These are phyloP conservation scores for Rhizomys pruinosus DNA, from an alignment of 2,113 vertebrate genomes.

Conservation along the genomic window DNA sequence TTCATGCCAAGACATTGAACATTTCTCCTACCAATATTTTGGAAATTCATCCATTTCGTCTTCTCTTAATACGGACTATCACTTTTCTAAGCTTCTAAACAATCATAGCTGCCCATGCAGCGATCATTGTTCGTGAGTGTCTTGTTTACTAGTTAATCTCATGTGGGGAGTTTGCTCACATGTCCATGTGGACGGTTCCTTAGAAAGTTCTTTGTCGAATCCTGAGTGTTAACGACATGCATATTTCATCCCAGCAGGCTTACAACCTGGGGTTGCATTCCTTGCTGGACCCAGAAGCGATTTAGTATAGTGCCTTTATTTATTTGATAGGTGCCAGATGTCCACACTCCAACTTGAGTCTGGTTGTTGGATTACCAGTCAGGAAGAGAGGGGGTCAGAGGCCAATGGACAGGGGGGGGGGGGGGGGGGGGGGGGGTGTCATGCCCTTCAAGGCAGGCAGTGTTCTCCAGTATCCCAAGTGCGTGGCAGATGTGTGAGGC, in stretches of 20 bases:
- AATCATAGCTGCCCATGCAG: neutral
- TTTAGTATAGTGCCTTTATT: neutral
- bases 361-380: neutral
- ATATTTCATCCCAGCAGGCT: neutral
- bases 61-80: neutral
- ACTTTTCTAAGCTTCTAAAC: neutral
- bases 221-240: neutral
- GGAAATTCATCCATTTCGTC: neutral
- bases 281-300: neutral
- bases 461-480: neutral
- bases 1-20: neutral
- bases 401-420: neutral
- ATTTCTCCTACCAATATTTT: neutral
- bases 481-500: neutral
- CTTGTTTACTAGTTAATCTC: neutral
- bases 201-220: neutral
- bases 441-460: neutral
- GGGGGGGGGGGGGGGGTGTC: no score
- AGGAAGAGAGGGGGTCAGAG: neutral
- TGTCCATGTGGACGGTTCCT: neutral
- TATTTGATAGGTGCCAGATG: neutral
- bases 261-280: neutral
- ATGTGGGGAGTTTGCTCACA: neutral
- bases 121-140: neutral
- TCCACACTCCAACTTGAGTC: neutral